Conservation (phyloP, 2,888 invertebrate species). For the Latrodectus elegans region DNA sequence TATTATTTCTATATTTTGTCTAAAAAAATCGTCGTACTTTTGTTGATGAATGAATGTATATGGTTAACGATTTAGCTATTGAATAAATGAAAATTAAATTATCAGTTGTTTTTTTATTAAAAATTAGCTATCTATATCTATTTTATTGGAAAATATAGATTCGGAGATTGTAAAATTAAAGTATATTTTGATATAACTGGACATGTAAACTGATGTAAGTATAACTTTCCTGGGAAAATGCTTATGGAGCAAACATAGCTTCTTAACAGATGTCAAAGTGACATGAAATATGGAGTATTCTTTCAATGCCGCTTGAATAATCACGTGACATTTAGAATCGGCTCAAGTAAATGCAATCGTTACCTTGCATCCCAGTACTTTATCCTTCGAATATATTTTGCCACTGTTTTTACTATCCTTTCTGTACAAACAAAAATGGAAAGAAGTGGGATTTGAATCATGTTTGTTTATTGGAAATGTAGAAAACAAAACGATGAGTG, state of each 20-base stretch:
- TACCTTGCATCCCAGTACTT: background rate
- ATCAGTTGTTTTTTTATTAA: too few species aligned
- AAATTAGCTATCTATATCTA: too few species aligned
- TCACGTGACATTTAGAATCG: slow-evolving; percentile 20
- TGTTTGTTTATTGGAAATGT: background rate
- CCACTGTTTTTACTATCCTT: background rate
- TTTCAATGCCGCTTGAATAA: slow-evolving; percentile 52
- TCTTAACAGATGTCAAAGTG: slow-evolving; percentile 40
- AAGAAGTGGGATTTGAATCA: background rate
- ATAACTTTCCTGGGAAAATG: too few species aligned
- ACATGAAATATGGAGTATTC: slow-evolving; percentile 59
- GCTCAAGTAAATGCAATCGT: slow-evolving; percentile 1
- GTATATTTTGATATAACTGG: too few species aligned
- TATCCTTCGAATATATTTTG: background rate
- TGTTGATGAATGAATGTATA: too few species aligned
- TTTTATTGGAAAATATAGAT: too few species aligned
- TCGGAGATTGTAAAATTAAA: too few species aligned
- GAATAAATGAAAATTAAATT: too few species aligned
- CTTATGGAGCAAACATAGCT: background rate
- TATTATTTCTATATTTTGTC: too few species aligned
- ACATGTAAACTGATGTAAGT: too few species aligned
- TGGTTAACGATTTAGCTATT: too few species aligned
- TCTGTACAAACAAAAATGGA: background rate
- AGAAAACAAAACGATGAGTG: background rate
- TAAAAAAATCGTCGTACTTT: too few species aligned